Base-by-base conservation (phyloP, 2,888 invertebrate species). In the Cheilosia urbana region DNA sequence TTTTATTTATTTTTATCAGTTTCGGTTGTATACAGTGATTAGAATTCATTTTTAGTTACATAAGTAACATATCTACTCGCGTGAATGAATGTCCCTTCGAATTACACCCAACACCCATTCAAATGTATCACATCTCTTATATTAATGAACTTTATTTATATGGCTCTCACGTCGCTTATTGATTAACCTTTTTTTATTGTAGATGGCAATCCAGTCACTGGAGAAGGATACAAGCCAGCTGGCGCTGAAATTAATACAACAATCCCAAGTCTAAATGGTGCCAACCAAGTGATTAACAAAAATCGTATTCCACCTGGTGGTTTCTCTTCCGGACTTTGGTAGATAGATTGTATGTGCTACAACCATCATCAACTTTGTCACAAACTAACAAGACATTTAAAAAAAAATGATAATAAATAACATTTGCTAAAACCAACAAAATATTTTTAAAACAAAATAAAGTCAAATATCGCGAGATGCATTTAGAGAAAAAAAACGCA, bases 171-270 rank as follows among this genome's bases (percentile, higher is more conserved):
- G 4, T 13, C 13, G 13, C 37, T 37, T 13, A 37, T 37, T 37
- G 37, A 11, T 40, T 1, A 13, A 19, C 30, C n/a, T 53, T 77
- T 19, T 34, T 11, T 57, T 49, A 4, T 65, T 79, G 60, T 88
- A 93, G 94, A 93, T 91, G 93, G 93, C 57, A 94, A 94, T 88
- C 94, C 94, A 58, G 93, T 94, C 75, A 94, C 93, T 85, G 94
- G 94, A 45, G 93, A 93, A 88, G 93, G 93, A 58, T 93, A 94
- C 89, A 92, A 92, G 87, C 87, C 91, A 85, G 90, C 87, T 81
- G 90, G 91, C 65, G 90, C 88, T 78, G 92, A 91, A 78, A 90
- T 91, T 37, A 91, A 89, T 73, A 89, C 90, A 78, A 89, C 90
- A 55, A 89, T 90, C 78, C 89, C 91, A 85, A 88, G 89, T 65